These are phyloP conservation scores for Phlogophora meticulosa DNA, from an alignment of 2,888 invertebrate species.

Conservation along the genomic window DNA sequence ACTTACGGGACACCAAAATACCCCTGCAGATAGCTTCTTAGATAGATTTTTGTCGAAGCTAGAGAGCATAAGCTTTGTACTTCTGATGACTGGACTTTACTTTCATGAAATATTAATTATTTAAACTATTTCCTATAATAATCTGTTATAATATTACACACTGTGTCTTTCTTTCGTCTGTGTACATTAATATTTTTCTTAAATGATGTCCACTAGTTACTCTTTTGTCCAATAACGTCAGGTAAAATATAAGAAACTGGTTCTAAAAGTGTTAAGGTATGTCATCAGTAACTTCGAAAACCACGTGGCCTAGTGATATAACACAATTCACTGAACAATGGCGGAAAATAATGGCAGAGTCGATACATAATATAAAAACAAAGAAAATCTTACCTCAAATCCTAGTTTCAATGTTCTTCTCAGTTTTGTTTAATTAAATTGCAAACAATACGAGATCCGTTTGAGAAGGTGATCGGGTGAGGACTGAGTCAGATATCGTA, in stretches of 20 bases:
- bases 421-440: slow-evolving; percentile 33
- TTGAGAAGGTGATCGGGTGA: slow-evolving; percentile 78
- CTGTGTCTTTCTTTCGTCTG: no score
- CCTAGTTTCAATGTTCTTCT: not conserved
- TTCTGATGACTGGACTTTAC: no score
- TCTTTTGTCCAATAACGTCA: not conserved
- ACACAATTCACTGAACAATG: not conserved
- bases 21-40: no score
- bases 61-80: no score
- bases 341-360: not conserved
- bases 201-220: no score
- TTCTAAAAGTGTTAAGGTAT: not conserved
- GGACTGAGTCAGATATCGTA: slow-evolving; percentile 80
- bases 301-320: slow-evolving; percentile 21
- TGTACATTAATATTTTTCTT: no score
- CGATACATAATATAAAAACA: not conserved
- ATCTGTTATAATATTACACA: no score
- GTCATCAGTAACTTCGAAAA: not conserved
- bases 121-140: no score
- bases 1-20: no score
- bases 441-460: slow-evolving; percentile 70
- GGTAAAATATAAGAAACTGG: not conserved
- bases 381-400: slow-evolving; percentile 41
- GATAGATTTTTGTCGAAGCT: no score
- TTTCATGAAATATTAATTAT: no score